phyloP scores from a whole-genome alignment of 2,113 vertebrate genomes.

The Cottus gobio region DNA sequence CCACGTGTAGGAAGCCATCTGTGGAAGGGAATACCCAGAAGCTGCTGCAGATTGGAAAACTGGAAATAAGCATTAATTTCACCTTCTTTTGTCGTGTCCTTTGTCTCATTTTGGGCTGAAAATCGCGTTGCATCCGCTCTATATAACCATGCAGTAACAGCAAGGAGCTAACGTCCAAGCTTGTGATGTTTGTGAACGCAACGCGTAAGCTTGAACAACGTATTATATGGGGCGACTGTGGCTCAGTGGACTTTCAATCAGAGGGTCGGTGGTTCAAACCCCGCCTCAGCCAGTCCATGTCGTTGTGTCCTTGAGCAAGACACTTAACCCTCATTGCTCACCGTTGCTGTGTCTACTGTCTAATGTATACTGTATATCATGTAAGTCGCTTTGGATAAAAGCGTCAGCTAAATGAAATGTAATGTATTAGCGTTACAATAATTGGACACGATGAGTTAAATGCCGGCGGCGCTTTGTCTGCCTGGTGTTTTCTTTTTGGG shows the following conservation, averaged over 20 bases:
- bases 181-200: neutral
- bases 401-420: too few species aligned
- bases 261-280: too few species aligned
- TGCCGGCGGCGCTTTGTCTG: neutral
- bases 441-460: neutral
- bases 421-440: neutral
- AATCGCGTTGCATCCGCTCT: neutral
- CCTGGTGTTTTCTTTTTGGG: neutral
- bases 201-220: neutral
- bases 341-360: too few species aligned
- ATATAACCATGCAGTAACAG: neutral
- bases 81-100: neutral
- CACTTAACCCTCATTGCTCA: too few species aligned
- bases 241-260: too few species aligned
- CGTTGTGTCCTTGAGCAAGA: too few species aligned
- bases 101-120: neutral
- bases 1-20: constrained; percentile 2
- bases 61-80: neutral
- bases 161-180: neutral
- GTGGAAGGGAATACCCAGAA: constrained; percentile 3
- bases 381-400: too few species aligned
- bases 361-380: too few species aligned
- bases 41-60: neutral
- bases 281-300: too few species aligned
- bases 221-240: too few species aligned